Evolutionary conservation across 2,888 invertebrate species (phyloP).

Genomic region (Lepidonotus clava): DNA sequence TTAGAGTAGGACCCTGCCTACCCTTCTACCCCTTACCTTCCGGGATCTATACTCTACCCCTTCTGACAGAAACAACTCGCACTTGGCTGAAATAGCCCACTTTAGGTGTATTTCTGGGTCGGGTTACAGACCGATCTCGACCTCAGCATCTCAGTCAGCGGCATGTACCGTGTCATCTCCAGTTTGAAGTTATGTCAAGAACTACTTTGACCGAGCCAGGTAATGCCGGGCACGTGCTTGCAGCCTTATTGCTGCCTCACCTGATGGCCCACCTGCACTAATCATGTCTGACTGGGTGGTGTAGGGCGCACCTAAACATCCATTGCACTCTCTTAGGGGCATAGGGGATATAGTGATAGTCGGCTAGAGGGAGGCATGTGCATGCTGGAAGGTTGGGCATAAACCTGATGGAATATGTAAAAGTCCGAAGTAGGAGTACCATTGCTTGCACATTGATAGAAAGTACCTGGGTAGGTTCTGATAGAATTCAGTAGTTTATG

Average conservation of each 20-base stretch:
- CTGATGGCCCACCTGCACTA: not conserved
- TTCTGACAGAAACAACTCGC: not conserved
- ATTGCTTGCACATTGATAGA: no score
- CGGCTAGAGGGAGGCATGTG: not conserved
- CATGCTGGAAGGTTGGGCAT: not conserved
- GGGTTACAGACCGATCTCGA: not conserved
- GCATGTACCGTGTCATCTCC: not conserved
- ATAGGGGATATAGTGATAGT: not conserved
- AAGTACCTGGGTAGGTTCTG: no score
- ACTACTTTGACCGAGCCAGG: not conserved
- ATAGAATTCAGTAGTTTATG: no score
- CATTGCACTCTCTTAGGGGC: not conserved
- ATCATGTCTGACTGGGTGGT: not conserved
- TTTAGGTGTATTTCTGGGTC: not conserved
- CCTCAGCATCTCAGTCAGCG: no score
- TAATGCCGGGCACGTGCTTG: not conserved
- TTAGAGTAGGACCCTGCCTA: not conserved
- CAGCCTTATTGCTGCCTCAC: not conserved
- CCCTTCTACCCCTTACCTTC: not conserved
- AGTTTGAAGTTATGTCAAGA: not conserved
- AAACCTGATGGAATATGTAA: no score
- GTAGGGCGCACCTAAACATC: not conserved
- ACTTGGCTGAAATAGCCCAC: not conserved
- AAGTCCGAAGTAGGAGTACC: no score
- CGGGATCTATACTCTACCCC: not conserved